These are phyloP conservation scores for Nothocercus julius DNA, from an alignment of 2,113 vertebrate genomes.

Conservation along the genomic window DNA sequence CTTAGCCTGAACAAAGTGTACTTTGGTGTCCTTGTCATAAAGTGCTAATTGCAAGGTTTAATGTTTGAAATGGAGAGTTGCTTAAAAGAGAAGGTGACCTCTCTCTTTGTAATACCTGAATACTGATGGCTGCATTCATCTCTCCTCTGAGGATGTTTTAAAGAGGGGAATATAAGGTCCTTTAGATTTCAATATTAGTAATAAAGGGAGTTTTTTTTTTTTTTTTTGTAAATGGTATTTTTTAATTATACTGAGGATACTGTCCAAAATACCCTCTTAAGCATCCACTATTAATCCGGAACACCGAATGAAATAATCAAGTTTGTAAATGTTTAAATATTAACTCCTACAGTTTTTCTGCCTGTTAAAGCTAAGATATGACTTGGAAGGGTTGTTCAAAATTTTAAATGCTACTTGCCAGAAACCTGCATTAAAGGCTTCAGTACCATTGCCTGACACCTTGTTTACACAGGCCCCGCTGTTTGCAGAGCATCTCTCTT, in stretches of 20 bases:
- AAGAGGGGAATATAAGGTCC: not conserved
- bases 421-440: not conserved
- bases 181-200: not conserved
- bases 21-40: slow-evolving; percentile 42
- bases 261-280: not conserved
- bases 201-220: not conserved
- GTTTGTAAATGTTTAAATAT: not conserved
- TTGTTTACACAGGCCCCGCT: not conserved
- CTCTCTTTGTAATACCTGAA: slow-evolving; percentile 12
- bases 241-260: not conserved
- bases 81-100: slow-evolving; percentile 54
- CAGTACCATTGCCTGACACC: not conserved
- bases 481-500: not conserved
- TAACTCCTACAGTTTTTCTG: not conserved
- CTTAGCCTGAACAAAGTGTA: slow-evolving; percentile 10
- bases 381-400: too few species aligned
- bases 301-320: not conserved
- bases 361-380: too few species aligned
- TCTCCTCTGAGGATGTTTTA: not conserved
- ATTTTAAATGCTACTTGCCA: not conserved
- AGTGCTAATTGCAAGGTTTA: slow-evolving; percentile 34
- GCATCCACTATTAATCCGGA: not conserved
- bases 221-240: not conserved
- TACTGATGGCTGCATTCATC: slow-evolving; percentile 44
- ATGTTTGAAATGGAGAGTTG: slow-evolving; percentile 37